Evolutionary conservation across 2,797 vertebrate genomes (phyloP).

Genomic region (Hydrolagus colliei): DNA sequence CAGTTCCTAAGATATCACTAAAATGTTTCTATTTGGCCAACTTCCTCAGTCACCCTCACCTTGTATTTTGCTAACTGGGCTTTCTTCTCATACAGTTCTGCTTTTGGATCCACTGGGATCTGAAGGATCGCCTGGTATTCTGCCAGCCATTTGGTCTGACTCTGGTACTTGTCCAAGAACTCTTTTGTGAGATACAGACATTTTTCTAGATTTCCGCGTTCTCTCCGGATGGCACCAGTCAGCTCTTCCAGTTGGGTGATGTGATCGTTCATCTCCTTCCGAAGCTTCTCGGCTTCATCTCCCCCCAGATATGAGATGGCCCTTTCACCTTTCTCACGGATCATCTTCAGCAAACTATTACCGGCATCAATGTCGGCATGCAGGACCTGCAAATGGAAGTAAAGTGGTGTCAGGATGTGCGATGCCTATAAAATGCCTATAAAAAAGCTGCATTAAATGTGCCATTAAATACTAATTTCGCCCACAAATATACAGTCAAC

Average conservation of each 20-base stretch:
- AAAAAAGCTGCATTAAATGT: too few species aligned
- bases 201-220: constrained; percentile 73
- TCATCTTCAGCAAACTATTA: constrained; percentile 75
- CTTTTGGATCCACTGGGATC: constrained; percentile 72
- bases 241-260: constrained; percentile 73
- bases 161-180: constrained; percentile 81
- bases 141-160: constrained; percentile 73
- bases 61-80: constrained; percentile 90
- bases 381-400: constrained; percentile 47
- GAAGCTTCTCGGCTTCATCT: constrained; percentile 62
- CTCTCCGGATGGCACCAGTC: constrained; percentile 68
- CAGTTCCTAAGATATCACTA: too few species aligned
- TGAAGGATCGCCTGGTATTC: constrained; percentile 70
- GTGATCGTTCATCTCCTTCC: constrained; percentile 65
- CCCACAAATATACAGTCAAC: too few species aligned
- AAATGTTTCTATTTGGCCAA: neutral
- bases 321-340: constrained; percentile 73
- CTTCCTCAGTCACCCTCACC: constrained; percentile 53
- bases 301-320: constrained; percentile 71
- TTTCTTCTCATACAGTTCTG: constrained; percentile 90
- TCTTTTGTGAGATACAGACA: constrained; percentile 77
- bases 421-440: too few species aligned
- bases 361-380: constrained; percentile 84
- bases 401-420: neutral
- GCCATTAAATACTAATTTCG: too few species aligned